These are phyloP conservation scores for Drosophila lacertosa DNA, from an alignment of 1,140 invertebrate species.

Conservation along the genomic window DNA sequence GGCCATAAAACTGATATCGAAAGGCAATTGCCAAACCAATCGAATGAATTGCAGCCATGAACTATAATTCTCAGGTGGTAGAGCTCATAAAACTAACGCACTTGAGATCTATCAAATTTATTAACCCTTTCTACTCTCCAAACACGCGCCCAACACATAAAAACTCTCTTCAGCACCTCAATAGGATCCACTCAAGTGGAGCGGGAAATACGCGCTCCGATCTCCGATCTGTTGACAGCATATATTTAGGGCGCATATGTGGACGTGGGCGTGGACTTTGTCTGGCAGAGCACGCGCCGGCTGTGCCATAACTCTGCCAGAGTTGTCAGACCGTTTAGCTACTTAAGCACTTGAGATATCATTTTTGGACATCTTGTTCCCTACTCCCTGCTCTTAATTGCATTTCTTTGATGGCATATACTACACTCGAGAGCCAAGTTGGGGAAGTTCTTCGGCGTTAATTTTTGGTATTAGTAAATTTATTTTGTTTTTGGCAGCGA, in stretches of 20 bases:
- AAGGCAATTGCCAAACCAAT: slow-evolving; percentile 58
- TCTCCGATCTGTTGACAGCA: slow-evolving; percentile 62
- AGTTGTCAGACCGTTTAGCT: slow-evolving; percentile 77
- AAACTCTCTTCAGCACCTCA: slow-evolving; percentile 27
- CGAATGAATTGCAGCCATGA: slow-evolving; percentile 61
- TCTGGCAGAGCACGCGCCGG: slow-evolving; percentile 65
- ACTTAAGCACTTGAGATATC: slow-evolving; percentile 79
- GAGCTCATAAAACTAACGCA: slow-evolving; percentile 42
- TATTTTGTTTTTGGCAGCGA: slow-evolving; percentile 80
- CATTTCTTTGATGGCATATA: slow-evolving; percentile 79
- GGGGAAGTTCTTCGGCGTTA: slow-evolving; percentile 44
- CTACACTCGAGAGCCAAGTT: slow-evolving; percentile 63
- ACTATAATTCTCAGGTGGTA: slow-evolving; percentile 24
- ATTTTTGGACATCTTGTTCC: slow-evolving; percentile 29
- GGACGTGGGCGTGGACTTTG: slow-evolving; percentile 23
- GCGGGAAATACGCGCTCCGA: slow-evolving; percentile 24
- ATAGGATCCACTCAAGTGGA: slow-evolving; percentile 58
- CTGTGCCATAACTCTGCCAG: slow-evolving; percentile 70
- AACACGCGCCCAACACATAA: slow-evolving; percentile 32
- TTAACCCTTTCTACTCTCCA: slow-evolving; percentile 65
- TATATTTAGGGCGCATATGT: slow-evolving; percentile 56
- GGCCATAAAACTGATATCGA: slow-evolving; percentile 72
- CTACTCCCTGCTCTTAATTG: slow-evolving; percentile 56
- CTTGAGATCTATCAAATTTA: slow-evolving; percentile 76
- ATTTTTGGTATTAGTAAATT: slow-evolving; percentile 80